phyloP scores from a whole-genome alignment of 2,113 vertebrate genomes.

The Hemiprocne comata region DNA sequence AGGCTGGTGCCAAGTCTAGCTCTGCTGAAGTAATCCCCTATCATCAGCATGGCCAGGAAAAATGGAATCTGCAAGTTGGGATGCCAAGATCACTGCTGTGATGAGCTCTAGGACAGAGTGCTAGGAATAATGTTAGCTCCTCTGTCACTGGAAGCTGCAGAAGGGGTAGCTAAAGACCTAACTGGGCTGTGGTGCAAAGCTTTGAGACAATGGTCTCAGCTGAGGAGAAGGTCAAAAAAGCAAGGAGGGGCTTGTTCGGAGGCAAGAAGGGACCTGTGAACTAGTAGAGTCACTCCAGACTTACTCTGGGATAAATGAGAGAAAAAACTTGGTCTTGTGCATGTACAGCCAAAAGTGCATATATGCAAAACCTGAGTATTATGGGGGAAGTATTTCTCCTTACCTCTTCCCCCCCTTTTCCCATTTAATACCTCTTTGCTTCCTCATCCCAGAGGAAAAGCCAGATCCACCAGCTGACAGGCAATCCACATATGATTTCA shows the following conservation, averaged over 20 bases:
- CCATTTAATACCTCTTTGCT: not conserved
- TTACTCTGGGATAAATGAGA: not conserved
- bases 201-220: not conserved
- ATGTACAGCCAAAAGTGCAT: not conserved
- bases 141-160: not conserved
- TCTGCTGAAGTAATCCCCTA: conserved; percentile 7
- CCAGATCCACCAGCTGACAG: not conserved
- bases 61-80: not conserved
- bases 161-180: not conserved
- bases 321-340: not conserved
- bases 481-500: not conserved
- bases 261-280: not conserved
- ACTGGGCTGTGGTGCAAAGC: not conserved
- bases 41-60: not conserved
- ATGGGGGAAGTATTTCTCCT: not conserved
- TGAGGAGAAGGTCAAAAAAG: not conserved
- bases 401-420: not conserved
- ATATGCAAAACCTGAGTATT: not conserved
- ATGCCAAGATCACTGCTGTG: not conserved
- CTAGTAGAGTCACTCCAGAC: not conserved
- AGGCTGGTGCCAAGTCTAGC: not conserved
- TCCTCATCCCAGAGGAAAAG: not conserved
- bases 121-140: not conserved
- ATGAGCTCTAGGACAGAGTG: not conserved
- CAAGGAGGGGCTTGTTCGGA: not conserved